Evolutionary conservation across 2,113 vertebrate species (phyloP).

Genomic region (Smithornis capensis): DNA sequence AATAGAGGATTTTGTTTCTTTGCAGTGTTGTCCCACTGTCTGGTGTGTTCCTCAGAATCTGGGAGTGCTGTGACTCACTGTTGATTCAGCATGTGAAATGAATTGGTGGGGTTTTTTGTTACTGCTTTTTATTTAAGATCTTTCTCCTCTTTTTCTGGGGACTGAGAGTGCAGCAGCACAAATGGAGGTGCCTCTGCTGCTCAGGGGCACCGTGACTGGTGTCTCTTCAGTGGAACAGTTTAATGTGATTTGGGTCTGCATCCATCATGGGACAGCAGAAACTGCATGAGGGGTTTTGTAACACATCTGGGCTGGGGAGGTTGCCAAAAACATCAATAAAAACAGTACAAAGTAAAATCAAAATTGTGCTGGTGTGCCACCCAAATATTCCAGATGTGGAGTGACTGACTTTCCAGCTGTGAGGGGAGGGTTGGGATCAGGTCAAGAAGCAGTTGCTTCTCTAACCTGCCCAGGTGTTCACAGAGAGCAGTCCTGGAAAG

Average conservation of each 20-base stretch:
- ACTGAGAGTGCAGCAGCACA: background rate
- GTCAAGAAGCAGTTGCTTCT: background rate
- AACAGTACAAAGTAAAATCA: background rate
- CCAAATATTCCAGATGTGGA: background rate
- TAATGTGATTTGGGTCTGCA: background rate
- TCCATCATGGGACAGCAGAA: fast-evolving
- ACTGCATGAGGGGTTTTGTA: background rate
- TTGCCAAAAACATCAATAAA: background rate
- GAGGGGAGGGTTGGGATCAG: background rate
- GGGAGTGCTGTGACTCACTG: background rate
- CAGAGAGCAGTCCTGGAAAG: background rate
- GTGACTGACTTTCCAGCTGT: background rate
- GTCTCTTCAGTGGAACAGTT: background rate
- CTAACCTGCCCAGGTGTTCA: background rate
- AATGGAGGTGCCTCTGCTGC: background rate
- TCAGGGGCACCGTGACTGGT: background rate
- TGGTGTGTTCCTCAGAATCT: background rate
- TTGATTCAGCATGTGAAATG: background rate
- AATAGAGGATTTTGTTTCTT: background rate
- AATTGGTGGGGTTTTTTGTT: background rate
- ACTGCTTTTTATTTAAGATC: background rate
- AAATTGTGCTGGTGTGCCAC: background rate
- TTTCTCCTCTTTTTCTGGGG: background rate
- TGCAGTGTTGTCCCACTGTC: background rate
- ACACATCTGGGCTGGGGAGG: background rate